Conservation (phyloP, 2,888 invertebrate species). For the Gryllus longicercus region DNA sequence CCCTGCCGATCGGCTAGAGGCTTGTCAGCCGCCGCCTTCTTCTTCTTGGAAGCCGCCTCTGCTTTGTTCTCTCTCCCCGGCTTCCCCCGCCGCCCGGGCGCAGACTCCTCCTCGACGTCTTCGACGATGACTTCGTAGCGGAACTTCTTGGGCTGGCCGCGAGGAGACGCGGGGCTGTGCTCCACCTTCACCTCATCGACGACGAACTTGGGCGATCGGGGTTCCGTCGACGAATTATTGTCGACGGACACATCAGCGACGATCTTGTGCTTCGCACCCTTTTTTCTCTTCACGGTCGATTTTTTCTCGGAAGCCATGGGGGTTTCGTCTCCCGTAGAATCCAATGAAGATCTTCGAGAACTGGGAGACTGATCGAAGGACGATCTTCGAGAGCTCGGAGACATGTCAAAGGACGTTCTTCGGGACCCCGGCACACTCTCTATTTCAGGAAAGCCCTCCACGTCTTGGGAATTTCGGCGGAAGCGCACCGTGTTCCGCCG, state of each 20-base stretch:
- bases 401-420: background rate
- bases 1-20: background rate
- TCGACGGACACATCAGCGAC: constrained; percentile 31
- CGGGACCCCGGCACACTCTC: background rate
- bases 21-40: background rate
- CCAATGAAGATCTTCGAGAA: background rate
- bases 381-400: background rate
- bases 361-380: background rate
- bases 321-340: constrained; percentile 21
- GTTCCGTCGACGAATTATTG: constrained; percentile 11
- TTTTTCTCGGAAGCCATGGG: constrained; percentile 18
- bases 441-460: constrained; percentile 36
- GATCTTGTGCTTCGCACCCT: constrained; percentile 24
- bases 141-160: constrained; percentile 25
- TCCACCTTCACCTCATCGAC: constrained; percentile 33
- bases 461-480: constrained; percentile 28
- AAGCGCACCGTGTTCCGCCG: constrained; percentile 34
- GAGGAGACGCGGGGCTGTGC: constrained; percentile 20
- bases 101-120: constrained; percentile 44
- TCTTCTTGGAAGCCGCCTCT: background rate
- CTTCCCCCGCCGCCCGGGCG: background rate
- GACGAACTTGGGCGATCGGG: constrained; percentile 25
- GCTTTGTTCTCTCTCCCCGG: background rate
- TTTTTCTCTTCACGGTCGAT: constrained; percentile 3
- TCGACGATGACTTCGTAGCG: constrained; percentile 33